phyloP scores from a whole-genome alignment of 2,888 invertebrate genomes.

The Dryobotodes eremita region DNA sequence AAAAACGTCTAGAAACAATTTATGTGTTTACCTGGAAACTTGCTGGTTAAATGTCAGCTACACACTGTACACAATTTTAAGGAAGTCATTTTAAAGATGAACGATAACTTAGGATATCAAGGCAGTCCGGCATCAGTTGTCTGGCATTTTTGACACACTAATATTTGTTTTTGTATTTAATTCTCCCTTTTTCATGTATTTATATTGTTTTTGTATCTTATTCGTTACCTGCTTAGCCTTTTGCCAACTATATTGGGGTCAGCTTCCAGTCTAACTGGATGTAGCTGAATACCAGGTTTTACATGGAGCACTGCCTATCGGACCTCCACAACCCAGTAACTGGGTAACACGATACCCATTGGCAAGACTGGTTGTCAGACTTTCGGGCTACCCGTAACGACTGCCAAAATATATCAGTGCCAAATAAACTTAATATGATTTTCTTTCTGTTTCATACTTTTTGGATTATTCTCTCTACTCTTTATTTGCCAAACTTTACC shows the following conservation, averaged over 20 bases:
- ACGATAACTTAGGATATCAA: not conserved
- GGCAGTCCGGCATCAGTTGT: not conserved
- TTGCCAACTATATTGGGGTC: too few species aligned
- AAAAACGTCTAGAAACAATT: not conserved
- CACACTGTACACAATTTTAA: not conserved
- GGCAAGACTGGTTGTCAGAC: too few species aligned
- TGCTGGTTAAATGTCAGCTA: constrained; percentile 15
- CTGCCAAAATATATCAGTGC: not conserved
- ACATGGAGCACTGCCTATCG: too few species aligned
- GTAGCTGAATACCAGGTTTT: too few species aligned
- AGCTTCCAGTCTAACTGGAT: too few species aligned
- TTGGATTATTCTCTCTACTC: not conserved
- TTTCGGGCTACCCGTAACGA: too few species aligned
- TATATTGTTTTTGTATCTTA: too few species aligned
- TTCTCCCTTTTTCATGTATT: not conserved
- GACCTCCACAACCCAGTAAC: too few species aligned
- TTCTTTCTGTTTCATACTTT: not conserved
- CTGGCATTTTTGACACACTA: not conserved
- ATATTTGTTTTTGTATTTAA: not conserved
- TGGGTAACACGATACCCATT: too few species aligned
- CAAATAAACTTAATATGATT: not conserved
- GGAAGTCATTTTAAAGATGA: not conserved
- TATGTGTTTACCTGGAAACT: constrained; percentile 15
- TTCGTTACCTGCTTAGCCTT: too few species aligned
- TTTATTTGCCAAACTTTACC: not conserved